phyloP scores from a whole-genome alignment of 2,797 vertebrate species.

The Cryptoprocta ferox region DNA sequence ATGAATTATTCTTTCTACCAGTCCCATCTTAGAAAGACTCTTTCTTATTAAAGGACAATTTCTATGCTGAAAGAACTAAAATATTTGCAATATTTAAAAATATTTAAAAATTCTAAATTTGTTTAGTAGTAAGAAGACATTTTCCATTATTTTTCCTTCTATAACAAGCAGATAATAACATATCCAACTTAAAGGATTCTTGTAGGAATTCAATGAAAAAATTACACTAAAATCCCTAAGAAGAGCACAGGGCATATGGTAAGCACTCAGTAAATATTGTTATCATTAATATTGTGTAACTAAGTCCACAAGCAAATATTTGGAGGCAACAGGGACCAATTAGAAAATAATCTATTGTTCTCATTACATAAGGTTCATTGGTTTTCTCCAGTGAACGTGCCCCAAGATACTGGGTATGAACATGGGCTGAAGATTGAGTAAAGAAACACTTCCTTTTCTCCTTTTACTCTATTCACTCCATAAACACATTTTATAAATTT shows the following conservation, averaged over 20 bases:
- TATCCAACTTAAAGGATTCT: not conserved
- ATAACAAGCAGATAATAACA: not conserved
- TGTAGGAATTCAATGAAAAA: not conserved
- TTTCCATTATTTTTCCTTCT: not conserved
- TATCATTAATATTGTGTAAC: constrained; percentile 49
- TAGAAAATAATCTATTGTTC: constrained; percentile 51
- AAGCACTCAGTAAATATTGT: constrained; percentile 16
- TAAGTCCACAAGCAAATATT: constrained; percentile 9
- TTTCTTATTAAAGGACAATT: not conserved
- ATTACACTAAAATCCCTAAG: not conserved
- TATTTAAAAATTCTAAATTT: not conserved
- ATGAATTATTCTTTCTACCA: not conserved
- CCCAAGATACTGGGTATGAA: not conserved
- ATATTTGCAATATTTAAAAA: not conserved
- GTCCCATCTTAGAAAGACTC: not conserved
- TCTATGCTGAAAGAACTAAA: not conserved
- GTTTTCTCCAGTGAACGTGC: constrained; percentile 38
- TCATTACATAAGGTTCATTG: constrained; percentile 47
- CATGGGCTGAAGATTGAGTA: not conserved
- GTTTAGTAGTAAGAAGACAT: not conserved
- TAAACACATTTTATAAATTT: not conserved
- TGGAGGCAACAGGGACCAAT: not conserved
- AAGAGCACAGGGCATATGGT: not conserved
- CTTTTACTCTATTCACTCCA: not conserved
- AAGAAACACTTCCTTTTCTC: not conserved